Conservation (phyloP, 2,113 vertebrate genomes). For the Myotis lucifugus region DNA sequence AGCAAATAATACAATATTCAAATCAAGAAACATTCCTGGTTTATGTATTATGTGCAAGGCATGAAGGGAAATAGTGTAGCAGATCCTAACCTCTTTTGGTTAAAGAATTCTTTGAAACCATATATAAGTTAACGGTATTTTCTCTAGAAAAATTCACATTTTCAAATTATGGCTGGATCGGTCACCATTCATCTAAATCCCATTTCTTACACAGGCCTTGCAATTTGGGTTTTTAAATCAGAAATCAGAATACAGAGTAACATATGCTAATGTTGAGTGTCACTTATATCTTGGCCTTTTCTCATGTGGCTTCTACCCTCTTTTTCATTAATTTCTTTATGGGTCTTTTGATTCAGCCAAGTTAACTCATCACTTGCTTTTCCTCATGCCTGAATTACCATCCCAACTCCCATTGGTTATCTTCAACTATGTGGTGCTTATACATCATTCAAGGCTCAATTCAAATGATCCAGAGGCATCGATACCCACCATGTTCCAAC, state of each 20-base stretch:
- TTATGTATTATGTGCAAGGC: background rate
- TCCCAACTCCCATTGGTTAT: background rate
- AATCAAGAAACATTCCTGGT: background rate
- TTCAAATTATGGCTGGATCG: background rate
- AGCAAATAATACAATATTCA: conserved; percentile 16
- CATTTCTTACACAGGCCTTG: background rate
- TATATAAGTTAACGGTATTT: background rate
- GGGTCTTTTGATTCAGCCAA: background rate
- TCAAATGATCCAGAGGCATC: background rate
- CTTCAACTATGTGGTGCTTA: background rate
- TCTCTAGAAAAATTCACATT: conserved; percentile 29
- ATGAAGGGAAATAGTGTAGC: background rate
- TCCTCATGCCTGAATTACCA: background rate
- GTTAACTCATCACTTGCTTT: background rate
- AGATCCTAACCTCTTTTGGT: conserved; percentile 1
- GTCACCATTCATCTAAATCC: background rate
- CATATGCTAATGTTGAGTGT: background rate
- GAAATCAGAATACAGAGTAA: background rate
- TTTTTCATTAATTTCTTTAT: conserved; percentile 9
- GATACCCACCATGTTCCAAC: background rate
- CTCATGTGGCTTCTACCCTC: background rate
- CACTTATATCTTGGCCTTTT: background rate
- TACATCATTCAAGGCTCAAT: background rate
- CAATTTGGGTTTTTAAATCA: conserved; percentile 52
- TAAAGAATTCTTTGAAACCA: conserved; percentile 45